Conservation (phyloP, 2,113 vertebrate genomes). For the Micronycteris hirsuta region DNA sequence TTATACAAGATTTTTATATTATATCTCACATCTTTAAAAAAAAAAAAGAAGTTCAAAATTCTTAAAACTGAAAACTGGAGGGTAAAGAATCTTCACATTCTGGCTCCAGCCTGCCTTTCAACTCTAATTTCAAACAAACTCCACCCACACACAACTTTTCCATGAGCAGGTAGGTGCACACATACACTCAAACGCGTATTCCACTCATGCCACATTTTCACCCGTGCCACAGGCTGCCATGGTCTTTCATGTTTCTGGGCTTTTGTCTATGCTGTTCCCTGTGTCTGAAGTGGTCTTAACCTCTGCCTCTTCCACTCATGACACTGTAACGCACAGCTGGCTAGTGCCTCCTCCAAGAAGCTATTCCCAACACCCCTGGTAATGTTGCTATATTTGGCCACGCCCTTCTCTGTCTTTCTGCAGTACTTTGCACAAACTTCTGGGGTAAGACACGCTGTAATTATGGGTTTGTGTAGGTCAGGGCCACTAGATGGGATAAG, state of each 20-base stretch:
- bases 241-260: not conserved
- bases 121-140: not conserved
- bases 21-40: not conserved
- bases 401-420: not conserved
- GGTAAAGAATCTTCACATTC: not conserved
- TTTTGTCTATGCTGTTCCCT: not conserved
- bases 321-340: not conserved
- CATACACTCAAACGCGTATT: not conserved
- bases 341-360: not conserved
- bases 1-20: not conserved
- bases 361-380: not conserved
- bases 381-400: not conserved
- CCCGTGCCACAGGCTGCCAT: not conserved
- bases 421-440: not conserved
- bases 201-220: not conserved
- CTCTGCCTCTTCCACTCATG: not conserved
- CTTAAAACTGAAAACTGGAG: not conserved
- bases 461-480: not conserved
- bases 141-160: not conserved
- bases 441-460: not conserved
- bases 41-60: not conserved
- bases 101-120: not conserved
- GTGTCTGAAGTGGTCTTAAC: not conserved
- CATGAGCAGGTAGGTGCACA: accelerated
- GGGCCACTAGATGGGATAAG: not conserved